Conservation (phyloP, 2,888 invertebrate genomes). For the Dicranocentrus wangi region DNA sequence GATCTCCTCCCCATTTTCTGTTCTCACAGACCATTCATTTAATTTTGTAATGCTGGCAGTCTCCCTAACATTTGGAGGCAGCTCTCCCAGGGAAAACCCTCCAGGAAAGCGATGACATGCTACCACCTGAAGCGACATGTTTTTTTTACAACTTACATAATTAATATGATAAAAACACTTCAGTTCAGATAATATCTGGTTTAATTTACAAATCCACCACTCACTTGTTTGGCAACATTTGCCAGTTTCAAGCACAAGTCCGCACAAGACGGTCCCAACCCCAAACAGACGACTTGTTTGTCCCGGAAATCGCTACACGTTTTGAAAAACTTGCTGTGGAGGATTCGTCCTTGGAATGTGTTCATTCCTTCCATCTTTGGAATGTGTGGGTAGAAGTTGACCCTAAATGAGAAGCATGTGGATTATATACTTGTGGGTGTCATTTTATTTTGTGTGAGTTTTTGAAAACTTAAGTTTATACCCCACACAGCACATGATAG, state of each 20-base stretch:
- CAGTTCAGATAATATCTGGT: neutral
- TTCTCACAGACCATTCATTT: conserved; percentile 18
- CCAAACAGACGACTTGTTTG: conserved; percentile 26
- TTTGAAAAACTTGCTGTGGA: conserved; percentile 42
- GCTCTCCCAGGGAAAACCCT: conserved; percentile 29
- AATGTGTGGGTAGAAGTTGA: conserved; percentile 37
- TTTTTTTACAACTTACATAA: neutral
- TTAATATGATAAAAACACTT: neutral
- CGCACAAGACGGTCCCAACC: conserved; percentile 44
- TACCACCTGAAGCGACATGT: neutral
- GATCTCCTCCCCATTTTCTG: conserved; percentile 39
- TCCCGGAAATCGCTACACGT: conserved; percentile 4
- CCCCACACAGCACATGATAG: conserved; percentile 38
- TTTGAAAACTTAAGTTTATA: too few species aligned
- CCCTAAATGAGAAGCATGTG: conserved; percentile 11
- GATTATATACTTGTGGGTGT: too few species aligned
- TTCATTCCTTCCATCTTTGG: conserved; percentile 22
- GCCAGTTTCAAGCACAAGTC: conserved; percentile 38
- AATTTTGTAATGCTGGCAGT: conserved; percentile 23
- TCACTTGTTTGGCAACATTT: neutral
- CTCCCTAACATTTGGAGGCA: conserved; percentile 39
- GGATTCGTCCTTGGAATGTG: conserved; percentile 10
- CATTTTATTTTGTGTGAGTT: too few species aligned
- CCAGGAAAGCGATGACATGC: conserved; percentile 46
- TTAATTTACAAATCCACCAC: neutral